Evolutionary conservation across 2,888 invertebrate genomes (phyloP), one percentile per base, ranked within the genome.

Genomic region (Pterostichus niger): DNA sequence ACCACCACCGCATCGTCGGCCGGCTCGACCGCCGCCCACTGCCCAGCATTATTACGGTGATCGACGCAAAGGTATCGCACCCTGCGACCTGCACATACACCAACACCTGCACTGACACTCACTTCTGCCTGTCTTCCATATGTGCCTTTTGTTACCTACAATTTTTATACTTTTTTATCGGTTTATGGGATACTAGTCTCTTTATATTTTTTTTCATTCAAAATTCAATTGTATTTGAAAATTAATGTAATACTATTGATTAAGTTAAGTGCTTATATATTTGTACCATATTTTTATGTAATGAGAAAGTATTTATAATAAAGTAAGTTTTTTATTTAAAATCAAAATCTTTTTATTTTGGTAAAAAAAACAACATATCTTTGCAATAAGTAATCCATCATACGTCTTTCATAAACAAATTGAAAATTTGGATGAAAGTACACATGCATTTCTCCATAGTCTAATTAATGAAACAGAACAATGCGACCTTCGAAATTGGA

Each of bases 381-480:
- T 35, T 35, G 35, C 35, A 24, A 24, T 24, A 24, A 24, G 24
- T 40, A 40, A 40, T 40, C 6, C 40, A 40, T 7, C 3, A 40
- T 40, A 40, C 40, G 9, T 35, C 33, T n/a, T 64, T 13, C 3
- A 61, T n/a, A 61, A 33, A 33, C 24, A 64, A 64, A 33, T 35
- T 33, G 9, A 35, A 64, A 33, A 64, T 35, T 49, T 49, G 13
- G 10, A 11, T 13, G 64, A 64, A 31, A 59, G 0, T 31, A 64
- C n/a, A 49, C 13, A 10, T 11, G 64, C 35, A 2, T 33, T 64
- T 59, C 59, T 46, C 24, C 59, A 82, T 59, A 82, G 40, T 82
- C 82, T 82, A 82, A 82, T 82, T 82, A 75, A 75, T 75, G 35
- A 82, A 82, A 46, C 46, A 46, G 56, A 75, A 15, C 75, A 73